phyloP scores from a whole-genome alignment of 2,113 vertebrate species.

The Hirundichthys speculiger region DNA sequence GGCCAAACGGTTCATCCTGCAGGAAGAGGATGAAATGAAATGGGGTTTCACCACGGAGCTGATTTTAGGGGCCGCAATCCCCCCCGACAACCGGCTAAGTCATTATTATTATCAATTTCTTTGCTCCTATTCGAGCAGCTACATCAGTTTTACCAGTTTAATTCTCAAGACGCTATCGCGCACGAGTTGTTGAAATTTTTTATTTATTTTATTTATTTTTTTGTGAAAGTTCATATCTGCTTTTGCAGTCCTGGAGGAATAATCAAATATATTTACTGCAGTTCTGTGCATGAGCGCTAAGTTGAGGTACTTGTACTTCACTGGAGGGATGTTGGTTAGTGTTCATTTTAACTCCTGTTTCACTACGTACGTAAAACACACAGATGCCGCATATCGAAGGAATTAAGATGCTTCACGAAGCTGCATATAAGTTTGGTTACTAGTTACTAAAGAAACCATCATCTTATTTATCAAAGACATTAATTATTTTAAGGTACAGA shows the following conservation, averaged over 20 bases:
- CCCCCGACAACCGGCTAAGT: conserved; percentile 35
- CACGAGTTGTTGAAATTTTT: conserved; percentile 4
- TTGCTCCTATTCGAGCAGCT: conserved; percentile 19
- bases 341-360: no score
- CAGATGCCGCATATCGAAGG: no score
- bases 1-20: conserved; percentile 68
- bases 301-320: no score
- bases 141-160: conserved; percentile 48
- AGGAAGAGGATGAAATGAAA: conserved; percentile 63
- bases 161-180: conserved; percentile 24
- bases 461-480: no score
- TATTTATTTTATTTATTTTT: not conserved
- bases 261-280: no score
- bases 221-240: not conserved
- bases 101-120: conserved; percentile 62
- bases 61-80: conserved; percentile 50
- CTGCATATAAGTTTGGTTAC: no score
- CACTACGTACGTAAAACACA: no score
- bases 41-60: conserved; percentile 60
- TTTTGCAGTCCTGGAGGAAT: not conserved
- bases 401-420: no score
- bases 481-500: no score
- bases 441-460: no score
- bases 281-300: no score
- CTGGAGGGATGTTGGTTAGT: no score